Evolutionary conservation across 2,113 vertebrate species (phyloP).

Genomic region (Romanogobio albipinnatus): DNA sequence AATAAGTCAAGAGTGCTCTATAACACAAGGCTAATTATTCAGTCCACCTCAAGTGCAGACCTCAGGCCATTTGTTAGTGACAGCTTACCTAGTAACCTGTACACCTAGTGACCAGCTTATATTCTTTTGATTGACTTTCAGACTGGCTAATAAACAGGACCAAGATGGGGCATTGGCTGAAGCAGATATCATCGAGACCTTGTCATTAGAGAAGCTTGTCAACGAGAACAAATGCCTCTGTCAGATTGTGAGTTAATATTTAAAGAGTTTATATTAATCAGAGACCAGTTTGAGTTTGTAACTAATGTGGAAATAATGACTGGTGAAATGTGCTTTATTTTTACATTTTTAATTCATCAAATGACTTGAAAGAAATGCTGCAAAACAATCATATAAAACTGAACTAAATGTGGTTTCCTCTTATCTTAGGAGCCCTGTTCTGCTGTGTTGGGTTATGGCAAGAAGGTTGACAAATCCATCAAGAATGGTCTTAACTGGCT

Average conservation of each 20-base stretch:
- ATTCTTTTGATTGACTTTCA: constrained; percentile 65
- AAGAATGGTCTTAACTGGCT: constrained; percentile 93
- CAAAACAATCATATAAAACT: background rate
- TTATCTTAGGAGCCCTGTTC: constrained; percentile 88
- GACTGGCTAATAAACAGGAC: constrained; percentile 95
- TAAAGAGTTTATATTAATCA: constrained; percentile 39
- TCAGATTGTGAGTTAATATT: constrained; percentile 87
- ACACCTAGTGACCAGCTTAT: constrained; percentile 3
- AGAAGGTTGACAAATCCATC: constrained; percentile 94
- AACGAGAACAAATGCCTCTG: constrained; percentile 95
- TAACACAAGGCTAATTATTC: constrained; percentile 25
- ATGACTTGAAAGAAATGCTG: background rate
- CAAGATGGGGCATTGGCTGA: constrained; percentile 90
- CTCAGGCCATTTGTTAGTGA: constrained; percentile 51
- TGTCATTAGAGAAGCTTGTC: constrained; percentile 92
- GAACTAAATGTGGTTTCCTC: background rate
- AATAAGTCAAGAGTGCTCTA: constrained; percentile 2
- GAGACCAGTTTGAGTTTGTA: background rate
- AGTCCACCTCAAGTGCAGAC: background rate
- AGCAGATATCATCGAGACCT: constrained; percentile 91
- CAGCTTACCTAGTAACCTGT: background rate
- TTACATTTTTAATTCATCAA: background rate
- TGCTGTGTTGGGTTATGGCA: constrained; percentile 86
- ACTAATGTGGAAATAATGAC: background rate
- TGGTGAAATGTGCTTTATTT: constrained; percentile 17